Base-by-base conservation (phyloP, 2,888 invertebrate species). In the Thymelicus acteon region DNA sequence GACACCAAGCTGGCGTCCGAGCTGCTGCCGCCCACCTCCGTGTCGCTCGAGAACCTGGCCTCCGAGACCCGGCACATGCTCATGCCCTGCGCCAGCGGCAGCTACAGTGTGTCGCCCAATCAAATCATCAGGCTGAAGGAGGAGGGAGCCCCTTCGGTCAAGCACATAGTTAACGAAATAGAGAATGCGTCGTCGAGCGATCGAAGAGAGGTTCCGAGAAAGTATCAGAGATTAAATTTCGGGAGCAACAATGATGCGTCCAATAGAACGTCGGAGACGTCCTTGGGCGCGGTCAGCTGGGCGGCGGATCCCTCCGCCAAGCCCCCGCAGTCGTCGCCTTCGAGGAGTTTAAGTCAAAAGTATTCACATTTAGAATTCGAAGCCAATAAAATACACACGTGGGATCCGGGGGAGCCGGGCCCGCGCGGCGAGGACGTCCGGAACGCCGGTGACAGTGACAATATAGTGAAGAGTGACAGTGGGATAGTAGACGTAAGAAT, bases 71-170 rank as follows among this genome's bases (percentile, higher is more conserved):
- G 96, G 60, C 97, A 97, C 86, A 96, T 97, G 85, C 94, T 97
- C 75, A 96, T 97, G 95, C 97, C 97, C 1, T 97, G 97, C 85
- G 97, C 96, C 80, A 97, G 97, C 87, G 98, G 98, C 49, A 96
- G 96, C 77, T 98, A 98, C 89, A 97, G 97, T 86, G 98, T 98
- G 40, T 98, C 98, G 60, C 98, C 97, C 79, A 98, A 98, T 89
- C 97, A 97, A 94, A 97, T 98, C 80, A 96, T 98, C 74, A 96
- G 97, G 80, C 94, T 98, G 76, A 96, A 97, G 76, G 80, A 79
- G 70, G 95, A 95, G 74, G 94, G 94, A 67, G 91, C 93, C 61
- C 93, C 94, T 37, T 95, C 95, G 37, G 96, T 97, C 69, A 96
- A 96, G 78, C 96, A 96, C 78, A 95, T 96, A 78, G 96, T 97